These are phyloP conservation scores for Drosophila carrolli DNA, from an alignment of 1,140 invertebrate genomes.

Conservation along the genomic window DNA sequence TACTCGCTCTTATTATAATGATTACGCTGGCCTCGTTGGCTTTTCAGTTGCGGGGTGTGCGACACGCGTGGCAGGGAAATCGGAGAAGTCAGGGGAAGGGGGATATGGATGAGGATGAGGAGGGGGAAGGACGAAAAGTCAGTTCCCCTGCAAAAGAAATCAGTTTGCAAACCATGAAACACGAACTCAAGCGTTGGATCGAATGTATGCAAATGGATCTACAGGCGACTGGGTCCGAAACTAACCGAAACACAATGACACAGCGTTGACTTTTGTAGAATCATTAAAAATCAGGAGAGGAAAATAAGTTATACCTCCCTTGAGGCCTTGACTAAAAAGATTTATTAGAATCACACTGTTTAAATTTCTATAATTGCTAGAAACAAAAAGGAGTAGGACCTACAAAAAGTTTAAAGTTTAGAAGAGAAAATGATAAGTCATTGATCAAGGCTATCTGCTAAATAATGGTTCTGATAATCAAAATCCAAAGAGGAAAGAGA, in stretches of 20 bases:
- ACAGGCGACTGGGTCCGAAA: not conserved
- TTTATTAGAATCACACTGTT: too few species aligned
- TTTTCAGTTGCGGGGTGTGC: conserved; percentile 11
- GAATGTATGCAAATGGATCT: not conserved
- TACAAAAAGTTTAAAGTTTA: too few species aligned
- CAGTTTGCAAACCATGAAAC: conserved; percentile 10
- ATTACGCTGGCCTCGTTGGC: conserved; percentile 43
- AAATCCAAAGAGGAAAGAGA: not conserved
- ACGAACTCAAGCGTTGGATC: not conserved
- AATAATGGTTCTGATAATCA: not conserved
- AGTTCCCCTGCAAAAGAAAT: conserved; percentile 7
- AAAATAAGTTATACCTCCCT: not conserved
- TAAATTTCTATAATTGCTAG: too few species aligned
- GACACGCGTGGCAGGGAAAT: conserved; percentile 47
- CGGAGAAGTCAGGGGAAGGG: conserved; percentile 16
- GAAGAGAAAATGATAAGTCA: too few species aligned
- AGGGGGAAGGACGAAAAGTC: not conserved
- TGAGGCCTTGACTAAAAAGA: not conserved
- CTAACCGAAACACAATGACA: not conserved
- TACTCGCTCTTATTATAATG: conserved; percentile 55
- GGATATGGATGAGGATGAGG: not conserved
- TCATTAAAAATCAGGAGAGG: not conserved
- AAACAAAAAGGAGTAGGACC: too few species aligned
- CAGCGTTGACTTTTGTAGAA: not conserved
- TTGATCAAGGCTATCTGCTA: not conserved